Percentiles rank a stretch among this genome's conserved stretches.
Conservation (phyloP, 1,140 invertebrate species). For the Epicauta chinensis region DNA sequence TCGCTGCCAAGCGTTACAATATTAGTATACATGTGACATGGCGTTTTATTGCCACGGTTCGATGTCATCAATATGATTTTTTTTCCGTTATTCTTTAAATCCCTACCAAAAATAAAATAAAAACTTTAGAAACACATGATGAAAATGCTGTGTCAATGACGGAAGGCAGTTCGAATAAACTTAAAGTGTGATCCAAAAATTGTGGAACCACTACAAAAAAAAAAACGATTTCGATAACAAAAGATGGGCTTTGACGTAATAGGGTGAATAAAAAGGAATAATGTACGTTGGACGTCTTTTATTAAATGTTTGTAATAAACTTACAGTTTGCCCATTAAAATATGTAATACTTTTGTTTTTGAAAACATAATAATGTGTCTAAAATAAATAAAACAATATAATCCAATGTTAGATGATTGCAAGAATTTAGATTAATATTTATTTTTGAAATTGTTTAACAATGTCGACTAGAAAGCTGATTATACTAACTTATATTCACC, state of each 20-base stretch:
- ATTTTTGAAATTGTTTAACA: slow-evolving; percentile 25
- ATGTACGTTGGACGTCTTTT: slow-evolving; percentile 36
- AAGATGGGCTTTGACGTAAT: not conserved
- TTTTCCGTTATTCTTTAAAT: too few relatives aligned
- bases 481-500: slow-evolving; percentile 30
- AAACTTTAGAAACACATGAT: too few relatives aligned
- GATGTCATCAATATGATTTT: too few relatives aligned
- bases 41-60: too few relatives aligned
- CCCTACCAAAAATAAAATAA: too few relatives aligned
- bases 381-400: slow-evolving; percentile 28
- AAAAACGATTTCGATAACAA: too few relatives aligned
- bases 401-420: slow-evolving; percentile 30
- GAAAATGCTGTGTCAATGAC: too few relatives aligned
- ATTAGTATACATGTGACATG: too few relatives aligned
- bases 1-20: too few relatives aligned
- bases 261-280: slow-evolving; percentile 9
- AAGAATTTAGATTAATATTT: slow-evolving; percentile 11
- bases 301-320: slow-evolving; percentile 37
- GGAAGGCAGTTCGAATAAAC: too few relatives aligned
- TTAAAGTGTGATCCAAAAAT: too few relatives aligned
- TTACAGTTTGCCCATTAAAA: slow-evolving; percentile 27
- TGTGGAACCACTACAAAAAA: too few relatives aligned
- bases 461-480: slow-evolving; percentile 36
- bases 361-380: slow-evolving; percentile 21
- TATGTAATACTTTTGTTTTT: slow-evolving; percentile 33